Base-by-base conservation (phyloP, 2,888 invertebrate species). In the Adelphocoris suturalis region DNA sequence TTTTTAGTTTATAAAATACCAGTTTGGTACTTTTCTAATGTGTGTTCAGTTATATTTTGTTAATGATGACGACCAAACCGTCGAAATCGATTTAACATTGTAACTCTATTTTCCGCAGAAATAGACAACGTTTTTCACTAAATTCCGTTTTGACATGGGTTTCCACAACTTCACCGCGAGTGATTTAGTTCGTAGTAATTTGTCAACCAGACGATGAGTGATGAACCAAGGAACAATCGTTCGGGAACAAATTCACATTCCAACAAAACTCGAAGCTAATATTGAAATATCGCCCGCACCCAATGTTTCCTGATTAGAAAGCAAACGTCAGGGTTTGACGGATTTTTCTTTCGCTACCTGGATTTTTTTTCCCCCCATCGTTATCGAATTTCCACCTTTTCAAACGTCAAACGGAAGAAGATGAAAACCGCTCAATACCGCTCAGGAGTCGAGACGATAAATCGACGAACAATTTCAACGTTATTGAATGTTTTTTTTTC, bases 351-450 rank as follows among this genome's bases (percentile, higher is more conserved):
- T 68, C 68, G 5, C 13, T 4, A 37, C 37, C 37, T 37, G 37
- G 37, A 23, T 23, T 11, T 68, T 68, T 61, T 14, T 52, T 16
- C 12, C 12, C 19, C 23, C 68, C 23, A 68, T 68, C 23, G 68
- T 68, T 19, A 68, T 23, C 23, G 0, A n/a, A 12, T 68, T 27
- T 68, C 27, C 23, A 5, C 68, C 68, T 23, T 19, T 68, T 27
- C 68, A n/a, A 68, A 12, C 13, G 68, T 19, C 68, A 68, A 68
- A 68, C 68, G 68, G 68, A 68, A 68, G 27, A 68, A 19, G 68
- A 68, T 68, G 68, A 68, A 68, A 68, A 68, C 68, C 23, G 68
- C 68, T 11, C 23, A 68, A 68, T 68, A 7, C 13, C 68, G n/a
- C 23, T 7, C 68, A n/a, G 68, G 27, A 12, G n/a, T 68, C 27